Evolutionary conservation across 2,113 vertebrate species (phyloP), one percentile per base, ranked within the genome.

Genomic region (Capreolus pygargus): DNA sequence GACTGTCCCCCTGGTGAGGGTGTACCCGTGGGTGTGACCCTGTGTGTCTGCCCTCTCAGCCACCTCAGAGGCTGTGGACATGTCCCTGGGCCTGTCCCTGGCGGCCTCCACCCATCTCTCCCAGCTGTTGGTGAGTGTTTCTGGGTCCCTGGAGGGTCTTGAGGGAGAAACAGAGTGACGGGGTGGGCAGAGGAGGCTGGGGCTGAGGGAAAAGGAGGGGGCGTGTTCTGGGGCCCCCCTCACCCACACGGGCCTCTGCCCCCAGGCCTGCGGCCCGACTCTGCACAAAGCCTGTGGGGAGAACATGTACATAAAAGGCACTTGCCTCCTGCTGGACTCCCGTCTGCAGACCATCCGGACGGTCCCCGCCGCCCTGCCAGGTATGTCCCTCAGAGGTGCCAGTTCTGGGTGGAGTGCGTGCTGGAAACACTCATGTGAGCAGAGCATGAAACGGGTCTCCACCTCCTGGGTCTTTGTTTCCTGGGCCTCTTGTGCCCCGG

Each of bases 221-320:
- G 1, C 6, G 10, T 28, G 11, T 28, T 10, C 55, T 15, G 30
- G 54, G 58, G 19, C 17, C 2, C 57, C 17, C 52, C 17, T 57
- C 54, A 21, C n/a, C 93, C 81, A 78, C 76, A 27, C 58, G 87
- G 74, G 14, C 27, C 9, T 96, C 78, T 78, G 16, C 13, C 98
- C 98, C 98, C 28, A 36, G 99, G 30, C 99, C 98, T 70, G 99
- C 97, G 43, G 99, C 98, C n/a, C 88, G 0, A n/a, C 99, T 47
- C 98, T 99, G 83, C 98, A 95, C 74, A 99, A 99, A 76, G 97
- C 89, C 54, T 99, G 99, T 95, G 96, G 99, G 97, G 98, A 99
- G 98, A 97, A 98, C 0, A 98, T 98, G 47, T 95, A 98, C 0
- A 98, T 99, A 1, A 98, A 98, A 1, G 96, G 86, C 2, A 97